phyloP scores from a whole-genome alignment of 2,113 vertebrate genomes.

The Desmodus rotundus region DNA sequence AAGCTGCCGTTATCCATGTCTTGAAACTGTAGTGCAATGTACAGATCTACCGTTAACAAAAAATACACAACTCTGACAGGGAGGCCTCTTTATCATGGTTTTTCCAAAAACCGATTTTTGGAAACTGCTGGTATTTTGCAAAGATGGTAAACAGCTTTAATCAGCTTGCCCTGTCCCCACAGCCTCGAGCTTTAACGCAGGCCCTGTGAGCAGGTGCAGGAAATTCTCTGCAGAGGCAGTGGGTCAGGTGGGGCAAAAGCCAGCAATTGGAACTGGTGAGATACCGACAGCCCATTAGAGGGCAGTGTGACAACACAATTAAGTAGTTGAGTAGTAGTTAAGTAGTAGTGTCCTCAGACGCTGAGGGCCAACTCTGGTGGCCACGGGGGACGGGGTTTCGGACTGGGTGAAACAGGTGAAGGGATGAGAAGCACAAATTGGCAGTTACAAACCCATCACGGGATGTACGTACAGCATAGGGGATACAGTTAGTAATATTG shows the following conservation, averaged over 20 bases:
- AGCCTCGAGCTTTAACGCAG: background rate
- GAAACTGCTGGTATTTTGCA: background rate
- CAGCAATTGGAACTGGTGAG: background rate
- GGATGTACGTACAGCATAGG: background rate
- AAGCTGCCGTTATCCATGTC: background rate
- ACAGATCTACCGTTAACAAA: background rate
- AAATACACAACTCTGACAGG: background rate
- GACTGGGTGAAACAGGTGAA: background rate
- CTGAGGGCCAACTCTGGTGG: background rate
- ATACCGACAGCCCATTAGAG: conserved; percentile 3
- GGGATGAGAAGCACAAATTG: background rate
- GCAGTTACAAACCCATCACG: background rate
- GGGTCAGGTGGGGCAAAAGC: background rate
- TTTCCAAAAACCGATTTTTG: too few relatives aligned
- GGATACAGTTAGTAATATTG: background rate
- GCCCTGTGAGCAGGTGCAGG: background rate
- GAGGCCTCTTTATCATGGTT: background rate
- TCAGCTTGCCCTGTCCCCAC: background rate
- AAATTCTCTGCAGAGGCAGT: background rate
- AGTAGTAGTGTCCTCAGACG: background rate
- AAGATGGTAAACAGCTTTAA: background rate
- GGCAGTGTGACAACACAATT: conserved; percentile 31
- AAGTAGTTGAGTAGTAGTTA: too few relatives aligned
- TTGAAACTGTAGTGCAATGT: background rate
- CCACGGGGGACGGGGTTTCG: background rate